Percentiles rank a stretch among this genome's conserved stretches.
Conservation (phyloP, 2,797 vertebrate genomes). For the Aeoliscus strigatus region DNA sequence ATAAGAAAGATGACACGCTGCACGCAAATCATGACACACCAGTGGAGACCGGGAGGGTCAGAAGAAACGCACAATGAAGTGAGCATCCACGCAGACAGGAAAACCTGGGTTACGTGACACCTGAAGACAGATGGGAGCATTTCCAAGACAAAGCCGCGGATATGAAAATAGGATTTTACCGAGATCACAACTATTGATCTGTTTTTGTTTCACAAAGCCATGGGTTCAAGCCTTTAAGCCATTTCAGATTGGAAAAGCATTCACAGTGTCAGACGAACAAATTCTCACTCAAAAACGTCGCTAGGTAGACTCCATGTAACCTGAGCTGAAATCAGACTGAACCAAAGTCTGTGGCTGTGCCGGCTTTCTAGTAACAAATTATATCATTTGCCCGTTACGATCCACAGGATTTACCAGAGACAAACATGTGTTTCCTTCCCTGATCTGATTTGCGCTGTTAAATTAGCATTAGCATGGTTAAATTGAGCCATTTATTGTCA, state of each 20-base stretch:
- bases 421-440: constrained; percentile 12
- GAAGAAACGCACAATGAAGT: constrained; percentile 9
- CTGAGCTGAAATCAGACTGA: too few relatives aligned
- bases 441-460: too few relatives aligned
- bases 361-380: too few relatives aligned
- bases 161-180: constrained; percentile 54
- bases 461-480: too few relatives aligned
- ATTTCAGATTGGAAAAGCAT: constrained; percentile 43
- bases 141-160: constrained; percentile 40
- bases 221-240: constrained; percentile 46
- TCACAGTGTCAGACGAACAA: constrained; percentile 9
- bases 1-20: constrained; percentile 29
- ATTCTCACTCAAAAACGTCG: too few relatives aligned
- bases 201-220: constrained; percentile 57
- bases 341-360: too few relatives aligned
- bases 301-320: too few relatives aligned
- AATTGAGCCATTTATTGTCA: too few relatives aligned
- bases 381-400: constrained; percentile 8
- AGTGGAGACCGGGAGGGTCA: constrained; percentile 32
- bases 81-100: constrained; percentile 14
- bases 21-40: constrained; percentile 1
- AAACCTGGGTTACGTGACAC: constrained; percentile 21
- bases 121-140: constrained; percentile 35
- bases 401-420: constrained; percentile 24
- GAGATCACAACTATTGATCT: constrained; percentile 64